Base-by-base conservation (phyloP, 2,113 vertebrate genomes). In the Catharus bicknelli region DNA sequence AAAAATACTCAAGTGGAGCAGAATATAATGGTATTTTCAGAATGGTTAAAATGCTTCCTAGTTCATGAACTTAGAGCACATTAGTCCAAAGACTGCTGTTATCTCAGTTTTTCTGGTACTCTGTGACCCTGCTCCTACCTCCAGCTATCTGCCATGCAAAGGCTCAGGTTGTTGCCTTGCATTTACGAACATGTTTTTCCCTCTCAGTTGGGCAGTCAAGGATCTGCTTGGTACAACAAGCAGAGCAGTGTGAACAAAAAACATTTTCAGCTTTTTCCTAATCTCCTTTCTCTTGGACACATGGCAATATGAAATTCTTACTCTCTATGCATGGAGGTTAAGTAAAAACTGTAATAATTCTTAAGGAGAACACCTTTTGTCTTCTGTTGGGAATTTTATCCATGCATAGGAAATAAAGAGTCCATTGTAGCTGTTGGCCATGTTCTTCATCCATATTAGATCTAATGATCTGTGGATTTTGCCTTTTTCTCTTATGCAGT, bases 381-480 rank as follows among this genome's bases (percentile, higher is more conserved):
- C 23, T 61, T 61, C 29, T 61, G 29, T 21, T 67, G 23, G 18
- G 67, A 53, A 61, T 67, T 32, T 61, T 68, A 54, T 9, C 11
- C 20, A 30, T 26, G 9, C 18, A 40, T 26, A 54, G 47, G 40
- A 75, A 75, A 36, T 7, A 54, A 38, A 59, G 27, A 61, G 16
- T 68, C 38, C 54, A 72, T 3, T 53, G 90, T 83, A 92, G 68
- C 63, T 91, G 72, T 75, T 92, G 83, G 78, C 42, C 59, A 81
- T 61, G 67, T 73, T 92, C 36, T 55, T 83, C 40, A 90, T 32
- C 80, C 23, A n/a, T 1, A 5, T 83, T 90, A 85, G 43, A 96
- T 58, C 47, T 95, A 95, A 95, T 48, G 42, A 90, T 36, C 47
- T 93, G 70, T 80, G 34, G 29, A 85, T 48, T 80, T 53, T 94